phyloP scores from a whole-genome alignment of 2,888 invertebrate genomes.

The Didymodactylos carnosus region DNA sequence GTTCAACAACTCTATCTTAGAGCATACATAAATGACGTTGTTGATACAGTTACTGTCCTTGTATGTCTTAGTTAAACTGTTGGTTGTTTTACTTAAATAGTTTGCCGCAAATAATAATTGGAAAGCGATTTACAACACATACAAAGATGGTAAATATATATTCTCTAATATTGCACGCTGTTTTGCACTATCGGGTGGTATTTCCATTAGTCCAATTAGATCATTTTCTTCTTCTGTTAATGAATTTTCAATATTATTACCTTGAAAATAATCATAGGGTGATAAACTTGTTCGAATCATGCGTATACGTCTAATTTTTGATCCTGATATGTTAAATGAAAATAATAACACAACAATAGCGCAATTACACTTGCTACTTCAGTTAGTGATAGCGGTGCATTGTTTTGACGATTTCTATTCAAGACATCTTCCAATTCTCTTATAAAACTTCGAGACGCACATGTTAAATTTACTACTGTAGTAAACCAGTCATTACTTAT shows the following conservation, averaged over 20 bases:
- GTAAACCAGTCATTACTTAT: no score
- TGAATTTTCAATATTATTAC: background rate
- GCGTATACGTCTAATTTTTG: no score
- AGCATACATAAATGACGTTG: no score
- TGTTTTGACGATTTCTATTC: background rate
- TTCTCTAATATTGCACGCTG: slow-evolving; percentile 30
- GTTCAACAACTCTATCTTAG: no score
- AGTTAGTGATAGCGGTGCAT: background rate
- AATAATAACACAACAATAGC: background rate
- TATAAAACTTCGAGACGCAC: no score
- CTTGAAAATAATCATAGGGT: no score
- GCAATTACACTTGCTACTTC: background rate
- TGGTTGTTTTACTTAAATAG: slow-evolving; percentile 30
- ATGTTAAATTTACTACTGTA: no score
- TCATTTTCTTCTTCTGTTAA: slow-evolving; percentile 23
- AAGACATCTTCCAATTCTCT: no score
- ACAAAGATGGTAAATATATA: slow-evolving; percentile 32
- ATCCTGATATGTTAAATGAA: no score
- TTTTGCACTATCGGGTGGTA: slow-evolving; percentile 23
- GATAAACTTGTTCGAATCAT: no score
- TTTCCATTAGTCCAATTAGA: slow-evolving; percentile 22
- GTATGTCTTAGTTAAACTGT: no score
- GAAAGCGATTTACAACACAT: slow-evolving; percentile 29
- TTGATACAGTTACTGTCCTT: no score
- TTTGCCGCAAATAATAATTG: slow-evolving; percentile 30